Evolutionary conservation across 2,797 vertebrate genomes (phyloP), one percentile per base, ranked within the genome.

Genomic region (Sebastes oblongus): DNA sequence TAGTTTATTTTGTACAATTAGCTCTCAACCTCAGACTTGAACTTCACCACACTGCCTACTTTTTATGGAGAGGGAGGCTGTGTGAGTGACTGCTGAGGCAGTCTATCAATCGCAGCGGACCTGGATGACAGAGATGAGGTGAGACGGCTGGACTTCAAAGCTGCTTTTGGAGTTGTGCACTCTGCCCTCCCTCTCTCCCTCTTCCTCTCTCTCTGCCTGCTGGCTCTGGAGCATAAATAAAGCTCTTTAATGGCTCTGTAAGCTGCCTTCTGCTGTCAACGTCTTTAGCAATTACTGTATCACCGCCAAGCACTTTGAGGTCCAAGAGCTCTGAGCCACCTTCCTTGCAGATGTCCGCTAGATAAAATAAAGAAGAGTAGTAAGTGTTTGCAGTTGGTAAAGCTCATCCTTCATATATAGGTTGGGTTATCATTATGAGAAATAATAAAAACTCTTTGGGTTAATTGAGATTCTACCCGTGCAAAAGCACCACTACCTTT

Each of bases 71-170:
- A 74, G 72, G 79, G 77, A 66, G 82, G 69, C 70, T 69, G 84
- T 70, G 77, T 87, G 92, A 92, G 82, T 84, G 90, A 91, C 86
- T 84, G 87, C 81, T 74, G 78, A 86, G 85, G 83, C 91, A 91
- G 90, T 94, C 92, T 87, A 92, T 95, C 92, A 94, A 93, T 92
- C 86, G 85, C 83, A 75, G 29, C 76, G 86, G 86, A 88, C 89
- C 83, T 79, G 92, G 80, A 93, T 90, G 93, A 94, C 90, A 93
- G 94, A 92, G 92, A 94, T 94, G 92, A 93, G 92, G 94, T 93
- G 93, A 92, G 93, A 94, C 86, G 92, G 93, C 93, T 87, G 90
- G 85, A 95, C 94, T 95, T 96, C 94, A 96, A 96, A 95, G 94
- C 87, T 59, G 79, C 85, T 85, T 91, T 92, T 91, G 84, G 89